Evolutionary conservation across 2,888 invertebrate genomes (phyloP), one percentile per base, ranked within the genome.

Genomic region (Cyclophora albipunctata): DNA sequence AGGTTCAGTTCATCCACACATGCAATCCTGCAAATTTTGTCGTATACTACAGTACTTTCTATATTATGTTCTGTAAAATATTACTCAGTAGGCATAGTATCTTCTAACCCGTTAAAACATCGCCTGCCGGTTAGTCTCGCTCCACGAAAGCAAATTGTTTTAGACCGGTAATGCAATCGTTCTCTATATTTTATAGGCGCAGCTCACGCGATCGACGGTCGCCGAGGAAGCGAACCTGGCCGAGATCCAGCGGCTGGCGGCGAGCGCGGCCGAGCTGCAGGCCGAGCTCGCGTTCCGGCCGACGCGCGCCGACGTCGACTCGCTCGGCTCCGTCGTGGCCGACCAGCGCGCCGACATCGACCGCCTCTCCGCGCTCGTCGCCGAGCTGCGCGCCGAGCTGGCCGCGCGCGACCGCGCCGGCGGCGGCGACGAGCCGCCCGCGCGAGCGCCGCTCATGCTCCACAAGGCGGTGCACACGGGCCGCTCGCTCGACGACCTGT

Each of bases 211-310:
- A 33, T 76, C 84, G 67, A 83, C 86, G 49, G 90, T 84, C 45
- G 77, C 91, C 45, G 91, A 91, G 66, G 90, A 91, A 62, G 88
- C 90, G 55, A 88, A 89, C 65, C 78, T 90, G 54, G 89, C 89
- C 34, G 91, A 91, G 66, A 90, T 91, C 54, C 90, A 90, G 73
- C 89, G 91, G 60, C 75, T 91, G 45, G 72, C 86, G 49, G 65
- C 83, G 7, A 79, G 62, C 63, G 77, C 81, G 55, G 90, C 90
- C 47, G 91, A 90, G 59, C 76, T 90, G 79, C 87, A 90, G 58
- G 85, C 91, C 52, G 90, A 91, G 75, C 86, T 91, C 53, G 90
- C 91, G 46, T 90, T 90, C 78, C 83, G 91, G 49, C 91, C 91
- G 61, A 89, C 91, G 51, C 88, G 89, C 61, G 84, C 86, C 58